A percentile compares a stretch with the other conserved stretches of the same genome.
Evolutionary conservation across 2,888 invertebrate genomes (phyloP).

Genomic region (Crematogaster levior): DNA sequence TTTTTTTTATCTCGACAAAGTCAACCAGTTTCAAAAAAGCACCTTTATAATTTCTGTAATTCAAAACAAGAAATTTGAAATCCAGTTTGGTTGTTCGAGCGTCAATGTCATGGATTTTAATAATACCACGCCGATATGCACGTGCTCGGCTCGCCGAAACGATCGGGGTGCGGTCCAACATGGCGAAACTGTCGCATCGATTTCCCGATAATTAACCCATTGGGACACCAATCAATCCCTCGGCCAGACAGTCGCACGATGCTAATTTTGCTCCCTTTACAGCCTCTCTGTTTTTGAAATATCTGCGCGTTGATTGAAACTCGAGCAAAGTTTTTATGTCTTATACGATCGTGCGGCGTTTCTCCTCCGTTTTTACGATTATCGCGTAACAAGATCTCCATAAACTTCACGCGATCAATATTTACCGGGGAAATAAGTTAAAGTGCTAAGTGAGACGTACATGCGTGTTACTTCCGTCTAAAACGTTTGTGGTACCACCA

Average conservation of each 20-base stretch:
- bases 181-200: conserved; percentile 77
- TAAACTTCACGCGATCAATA: not conserved
- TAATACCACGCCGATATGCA: conserved; percentile 52
- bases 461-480: no score
- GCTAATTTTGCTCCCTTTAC: conserved; percentile 19
- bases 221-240: conserved; percentile 54
- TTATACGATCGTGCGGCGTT: not conserved
- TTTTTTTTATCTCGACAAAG: not conserved
- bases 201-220: conserved; percentile 72
- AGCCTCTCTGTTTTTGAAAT: not conserved
- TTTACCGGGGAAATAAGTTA: no score
- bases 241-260: not conserved
- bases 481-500: no score
- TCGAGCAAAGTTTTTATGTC: not conserved
- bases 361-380: not conserved
- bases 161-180: conserved; percentile 84
- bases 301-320: not conserved
- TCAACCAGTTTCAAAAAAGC: not conserved
- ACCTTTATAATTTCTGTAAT: not conserved
- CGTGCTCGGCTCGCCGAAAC: conserved; percentile 66
- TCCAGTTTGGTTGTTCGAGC: not conserved
- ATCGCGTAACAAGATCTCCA: not conserved
- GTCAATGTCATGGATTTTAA: not conserved
- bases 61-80: not conserved
- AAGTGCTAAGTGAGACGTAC: no score